These are phyloP conservation scores for Agrochola circellaris DNA, from an alignment of 2,888 invertebrate genomes.

Conservation along the genomic window DNA sequence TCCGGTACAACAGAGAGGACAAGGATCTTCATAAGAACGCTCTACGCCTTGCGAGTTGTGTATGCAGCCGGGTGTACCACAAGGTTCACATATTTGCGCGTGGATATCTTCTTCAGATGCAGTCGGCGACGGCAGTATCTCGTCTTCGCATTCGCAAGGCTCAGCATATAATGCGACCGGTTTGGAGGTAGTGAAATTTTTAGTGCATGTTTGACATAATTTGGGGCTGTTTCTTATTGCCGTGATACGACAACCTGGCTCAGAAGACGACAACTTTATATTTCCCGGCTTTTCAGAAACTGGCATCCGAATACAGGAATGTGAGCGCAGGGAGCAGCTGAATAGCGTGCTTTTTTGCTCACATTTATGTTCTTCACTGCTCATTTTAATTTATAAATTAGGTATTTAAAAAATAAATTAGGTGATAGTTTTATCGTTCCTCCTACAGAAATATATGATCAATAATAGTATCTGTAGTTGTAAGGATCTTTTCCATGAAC, in stretches of 20 bases:
- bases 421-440: not conserved
- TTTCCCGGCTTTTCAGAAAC: constrained; percentile 6
- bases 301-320: not conserved
- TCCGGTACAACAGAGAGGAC: not conserved
- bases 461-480: constrained; percentile 32
- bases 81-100: not conserved
- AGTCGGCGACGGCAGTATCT: not conserved
- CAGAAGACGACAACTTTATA: constrained; percentile 15
- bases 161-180: not conserved
- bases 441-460: not conserved
- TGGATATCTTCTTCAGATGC: constrained; percentile 16
- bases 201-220: not conserved
- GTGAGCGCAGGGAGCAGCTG: constrained; percentile 3
- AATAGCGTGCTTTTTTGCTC: not conserved
- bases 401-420: not conserved
- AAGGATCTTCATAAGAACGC: not conserved
- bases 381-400: constrained; percentile 11
- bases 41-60: constrained; percentile 4
- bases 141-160: not conserved
- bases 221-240: not conserved
- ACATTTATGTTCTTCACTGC: not conserved
- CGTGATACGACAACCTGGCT: not conserved
- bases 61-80: constrained; percentile 5
- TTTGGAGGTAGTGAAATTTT: not conserved
- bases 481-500: constrained; percentile 1